phyloP scores from a whole-genome alignment of 1,140 invertebrate genomes.

The Drosophila kanapiae region DNA sequence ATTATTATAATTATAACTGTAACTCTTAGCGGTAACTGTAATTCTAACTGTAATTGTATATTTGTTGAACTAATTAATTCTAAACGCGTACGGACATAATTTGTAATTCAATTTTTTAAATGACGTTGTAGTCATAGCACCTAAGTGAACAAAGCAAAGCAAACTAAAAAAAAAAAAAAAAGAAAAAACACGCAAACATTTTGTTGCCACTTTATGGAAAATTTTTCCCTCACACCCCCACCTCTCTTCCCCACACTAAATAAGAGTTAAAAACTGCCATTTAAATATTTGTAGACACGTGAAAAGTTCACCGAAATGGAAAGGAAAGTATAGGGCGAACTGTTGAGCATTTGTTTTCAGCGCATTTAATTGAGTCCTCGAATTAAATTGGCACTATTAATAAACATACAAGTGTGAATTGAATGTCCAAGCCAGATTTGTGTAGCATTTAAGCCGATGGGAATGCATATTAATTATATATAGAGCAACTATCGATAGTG shows the following conservation, averaged over 20 bases:
- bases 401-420: slow-evolving; percentile 21
- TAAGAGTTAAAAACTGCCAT: slow-evolving; percentile 68
- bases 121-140: slow-evolving; percentile 81
- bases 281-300: slow-evolving; percentile 57
- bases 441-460: slow-evolving; percentile 67
- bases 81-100: slow-evolving; percentile 52
- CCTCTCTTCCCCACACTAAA: slow-evolving; percentile 7
- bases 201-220: slow-evolving; percentile 49
- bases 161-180: slow-evolving; percentile 24
- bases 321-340: background rate
- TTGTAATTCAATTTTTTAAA: slow-evolving; percentile 75
- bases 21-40: slow-evolving; percentile 47
- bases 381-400: slow-evolving; percentile 40
- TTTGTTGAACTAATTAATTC: slow-evolving; percentile 75
- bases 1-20: slow-evolving; percentile 49
- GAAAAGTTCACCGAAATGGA: slow-evolving; percentile 13
- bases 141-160: slow-evolving; percentile 60
- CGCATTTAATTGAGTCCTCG: slow-evolving; percentile 61
- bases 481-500: slow-evolving; percentile 53
- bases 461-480: slow-evolving; percentile 61
- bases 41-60: slow-evolving; percentile 60
- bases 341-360: slow-evolving; percentile 59
- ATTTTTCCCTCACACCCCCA: slow-evolving; percentile 15
- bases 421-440: slow-evolving; percentile 52
- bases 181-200: slow-evolving; percentile 34